phyloP scores from a whole-genome alignment of 2,797 vertebrate species.

The Amphiprion clarkii region DNA sequence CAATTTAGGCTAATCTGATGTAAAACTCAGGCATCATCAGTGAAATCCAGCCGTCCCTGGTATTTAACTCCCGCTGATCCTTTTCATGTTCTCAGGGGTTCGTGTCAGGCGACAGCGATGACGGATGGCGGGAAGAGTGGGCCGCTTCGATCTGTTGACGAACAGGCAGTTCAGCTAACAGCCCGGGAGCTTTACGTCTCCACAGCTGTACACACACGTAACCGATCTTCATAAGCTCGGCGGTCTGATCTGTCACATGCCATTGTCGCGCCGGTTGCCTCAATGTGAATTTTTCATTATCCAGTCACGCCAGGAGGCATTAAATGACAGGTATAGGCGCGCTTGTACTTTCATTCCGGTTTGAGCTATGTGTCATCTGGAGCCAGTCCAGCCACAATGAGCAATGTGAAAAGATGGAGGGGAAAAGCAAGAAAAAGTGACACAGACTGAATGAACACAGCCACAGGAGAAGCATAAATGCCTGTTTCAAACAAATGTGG shows the following conservation, averaged over 20 bases:
- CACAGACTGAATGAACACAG: conserved; percentile 20
- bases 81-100: conserved; percentile 36
- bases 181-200: conserved; percentile 27
- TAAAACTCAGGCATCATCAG: conserved; percentile 21
- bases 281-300: conserved; percentile 25
- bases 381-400: conserved; percentile 26
- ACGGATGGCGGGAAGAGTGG: conserved; percentile 32
- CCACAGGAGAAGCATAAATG: conserved; percentile 27
- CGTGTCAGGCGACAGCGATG: conserved; percentile 21
- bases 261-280: conserved; percentile 28
- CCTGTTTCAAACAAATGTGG: conserved; percentile 31
- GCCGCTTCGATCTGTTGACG: conserved; percentile 27
- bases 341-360: conserved; percentile 25
- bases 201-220: conserved; percentile 28
- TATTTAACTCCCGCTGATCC: conserved; percentile 25
- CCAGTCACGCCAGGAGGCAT: conserved; percentile 43
- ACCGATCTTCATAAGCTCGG: conserved; percentile 50
- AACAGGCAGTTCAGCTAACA: conserved; percentile 31
- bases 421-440: conserved; percentile 19
- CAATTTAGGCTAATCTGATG: not conserved
- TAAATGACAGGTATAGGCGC: conserved; percentile 51
- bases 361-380: conserved; percentile 42
- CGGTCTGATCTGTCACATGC: conserved; percentile 45
- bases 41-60: conserved; percentile 13
- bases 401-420: conserved; percentile 39